Base-by-base conservation (phyloP, 37 sponge, comb jelly and placozoan species). In the Spongilla lacustris region DNA sequence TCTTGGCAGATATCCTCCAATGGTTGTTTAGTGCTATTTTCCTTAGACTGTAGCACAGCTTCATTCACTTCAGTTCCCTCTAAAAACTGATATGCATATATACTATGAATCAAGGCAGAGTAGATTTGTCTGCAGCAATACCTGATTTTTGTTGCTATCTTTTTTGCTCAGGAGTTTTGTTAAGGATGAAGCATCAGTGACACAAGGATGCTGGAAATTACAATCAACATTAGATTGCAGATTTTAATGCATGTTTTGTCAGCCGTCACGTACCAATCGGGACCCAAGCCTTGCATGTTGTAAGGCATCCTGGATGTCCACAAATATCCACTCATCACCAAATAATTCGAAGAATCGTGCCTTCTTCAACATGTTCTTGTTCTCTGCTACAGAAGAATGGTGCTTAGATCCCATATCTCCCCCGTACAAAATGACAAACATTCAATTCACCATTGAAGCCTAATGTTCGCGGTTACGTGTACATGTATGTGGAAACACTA, bases 301-400 rank as follows among this genome's bases (percentile, higher is more conserved):
- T 14, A 85, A 50, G 27, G 90, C 90, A 75, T 90, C 90, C 13
- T 85, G 81, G 67, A 85, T 76, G 69, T 91, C 78, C n/a, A 85
- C 91, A 70, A 94, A 94, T 35, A 94, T 36, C 94, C 94, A 94
- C 88, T 90, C 86, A 25, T 94, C 90, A 29, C 94, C 88, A 83
- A 81, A 94, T 28, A 38, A 24, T 2, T 85, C 81, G 49, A 88
- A 90, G 74, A 94, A 94, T 11, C 89, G 89, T 23, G 87, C 75
- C 46, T 91, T 75, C 8, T 33, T 49, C 81, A 94, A 66, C 83
- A 90, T 81, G 36, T 80, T 88, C 28, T 88, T 58, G 49, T 94
- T 94, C 24, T 84, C 73, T 75, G 81, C 94, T 94, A 35, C 50
- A 85, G 58, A 58, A 19, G 26, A 31, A 81, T 69, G n/a, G n/a